Percentiles rank a stretch among this genome's conserved stretches.
Evolutionary conservation across 2,888 invertebrate genomes (phyloP).

Genomic region (Ctena decussata): DNA sequence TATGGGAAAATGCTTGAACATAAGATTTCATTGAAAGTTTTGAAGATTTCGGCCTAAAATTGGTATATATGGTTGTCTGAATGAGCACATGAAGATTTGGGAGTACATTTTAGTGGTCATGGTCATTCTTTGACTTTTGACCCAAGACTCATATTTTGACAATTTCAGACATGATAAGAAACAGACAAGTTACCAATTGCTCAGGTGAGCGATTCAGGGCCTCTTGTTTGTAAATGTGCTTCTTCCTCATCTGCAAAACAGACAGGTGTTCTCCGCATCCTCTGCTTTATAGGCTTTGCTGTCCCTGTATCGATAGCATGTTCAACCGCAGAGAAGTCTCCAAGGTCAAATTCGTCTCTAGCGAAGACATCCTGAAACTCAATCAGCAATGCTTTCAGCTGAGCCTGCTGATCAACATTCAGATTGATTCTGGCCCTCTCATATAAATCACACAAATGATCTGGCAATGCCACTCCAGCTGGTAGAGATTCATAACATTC

Average conservation of each 20-base stretch:
- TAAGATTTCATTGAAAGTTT: too few species aligned
- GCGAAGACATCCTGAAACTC: not conserved
- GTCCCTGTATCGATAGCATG: not conserved
- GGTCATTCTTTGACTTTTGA: too few species aligned
- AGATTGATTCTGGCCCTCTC: not conserved
- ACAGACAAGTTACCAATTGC: too few species aligned
- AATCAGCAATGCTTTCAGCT: not conserved
- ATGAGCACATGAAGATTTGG: too few species aligned
- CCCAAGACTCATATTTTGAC: too few species aligned
- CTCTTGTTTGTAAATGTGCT: not conserved
- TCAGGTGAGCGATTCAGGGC: too few species aligned
- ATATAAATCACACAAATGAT: not conserved
- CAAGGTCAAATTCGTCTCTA: not conserved
- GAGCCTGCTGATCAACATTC: not conserved
- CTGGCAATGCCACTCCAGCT: not conserved
- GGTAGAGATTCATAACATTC: not conserved
- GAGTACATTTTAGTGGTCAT: too few species aligned
- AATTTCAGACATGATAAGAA: too few species aligned
- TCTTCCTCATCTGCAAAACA: not conserved
- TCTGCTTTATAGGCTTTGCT: not conserved
- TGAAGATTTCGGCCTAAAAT: too few species aligned
- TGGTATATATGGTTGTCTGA: too few species aligned
- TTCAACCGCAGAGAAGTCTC: not conserved
- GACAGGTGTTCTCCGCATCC: not conserved
- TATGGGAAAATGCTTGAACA: too few species aligned